phyloP scores from a whole-genome alignment of 2,797 vertebrate species.

The Schizopygopsis pylzovi region DNA sequence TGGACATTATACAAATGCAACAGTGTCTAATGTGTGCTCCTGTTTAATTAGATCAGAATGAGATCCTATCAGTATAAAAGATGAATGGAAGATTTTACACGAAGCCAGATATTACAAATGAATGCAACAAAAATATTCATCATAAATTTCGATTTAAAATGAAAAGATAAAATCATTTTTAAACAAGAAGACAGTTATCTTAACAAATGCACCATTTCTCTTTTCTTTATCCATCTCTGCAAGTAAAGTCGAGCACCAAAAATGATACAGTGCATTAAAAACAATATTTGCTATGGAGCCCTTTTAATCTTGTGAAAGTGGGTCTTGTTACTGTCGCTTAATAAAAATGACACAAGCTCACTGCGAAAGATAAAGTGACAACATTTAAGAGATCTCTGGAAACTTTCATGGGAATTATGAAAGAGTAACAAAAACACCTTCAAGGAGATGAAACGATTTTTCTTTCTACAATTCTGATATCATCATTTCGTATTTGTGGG shows the following conservation, averaged over 20 bases:
- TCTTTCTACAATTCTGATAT: neutral
- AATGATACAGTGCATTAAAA: neutral
- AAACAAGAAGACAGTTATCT: neutral
- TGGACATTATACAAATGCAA: neutral
- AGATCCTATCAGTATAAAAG: neutral
- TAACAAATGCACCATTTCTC: neutral
- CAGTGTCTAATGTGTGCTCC: neutral
- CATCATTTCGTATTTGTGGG: neutral
- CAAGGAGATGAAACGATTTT: slow-evolving; percentile 5
- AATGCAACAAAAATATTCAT: neutral
- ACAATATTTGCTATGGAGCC: slow-evolving; percentile 21
- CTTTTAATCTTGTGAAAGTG: slow-evolving; percentile 34
- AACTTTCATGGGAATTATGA: slow-evolving; percentile 8
- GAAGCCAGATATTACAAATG: slow-evolving; percentile 1
- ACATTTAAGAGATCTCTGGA: slow-evolving; percentile 31
- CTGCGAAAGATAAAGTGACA: slow-evolving; percentile 32
- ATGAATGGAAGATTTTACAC: neutral
- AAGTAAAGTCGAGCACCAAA: neutral
- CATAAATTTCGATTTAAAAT: neutral
- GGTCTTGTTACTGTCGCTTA: slow-evolving; percentile 8
- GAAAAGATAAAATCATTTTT: neutral
- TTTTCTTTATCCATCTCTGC: neutral
- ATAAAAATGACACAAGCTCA: slow-evolving; percentile 34
- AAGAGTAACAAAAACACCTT: slow-evolving; percentile 34
- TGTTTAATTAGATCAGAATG: neutral